Percentiles rank a stretch among this genome's conserved stretches.
phyloP scores from a whole-genome alignment of 2,888 invertebrate species.

The Plutella xylostella region DNA sequence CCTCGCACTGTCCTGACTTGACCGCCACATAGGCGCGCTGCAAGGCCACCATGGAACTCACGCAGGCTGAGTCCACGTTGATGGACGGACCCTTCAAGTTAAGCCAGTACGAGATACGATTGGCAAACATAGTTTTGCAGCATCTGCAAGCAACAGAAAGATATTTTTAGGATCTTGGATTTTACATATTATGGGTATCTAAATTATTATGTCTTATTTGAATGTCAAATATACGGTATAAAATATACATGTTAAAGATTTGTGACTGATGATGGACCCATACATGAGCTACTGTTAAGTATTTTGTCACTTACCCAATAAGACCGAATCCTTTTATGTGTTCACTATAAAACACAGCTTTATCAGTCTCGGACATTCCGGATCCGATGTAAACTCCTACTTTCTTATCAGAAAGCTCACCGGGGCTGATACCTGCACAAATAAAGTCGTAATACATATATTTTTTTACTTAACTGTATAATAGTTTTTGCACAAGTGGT shows the following conservation, averaged over 20 bases:
- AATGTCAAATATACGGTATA: too few species aligned
- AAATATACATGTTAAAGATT: too few species aligned
- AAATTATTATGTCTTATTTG: too few species aligned
- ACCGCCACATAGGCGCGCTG: conserved; percentile 40
- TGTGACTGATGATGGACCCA: too few species aligned
- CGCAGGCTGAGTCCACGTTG: conserved; percentile 38
- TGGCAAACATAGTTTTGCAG: conserved; percentile 45
- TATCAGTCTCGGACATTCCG: conserved; percentile 72
- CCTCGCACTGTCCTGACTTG: conserved; percentile 38
- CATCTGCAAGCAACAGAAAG: conserved; percentile 35
- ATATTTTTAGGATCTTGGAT: too few species aligned
- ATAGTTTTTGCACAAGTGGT: too few species aligned
- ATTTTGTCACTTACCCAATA: conserved; percentile 40
- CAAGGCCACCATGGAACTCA: conserved; percentile 36
- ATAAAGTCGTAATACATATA: too few species aligned
- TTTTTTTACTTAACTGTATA: too few species aligned
- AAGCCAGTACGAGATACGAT: conserved; percentile 51
- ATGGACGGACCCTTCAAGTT: conserved; percentile 48
- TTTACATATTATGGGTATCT: too few species aligned
- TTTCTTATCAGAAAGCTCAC: conserved; percentile 59
- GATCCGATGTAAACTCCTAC: conserved; percentile 54
- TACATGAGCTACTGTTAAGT: too few species aligned
- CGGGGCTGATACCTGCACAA: conserved; percentile 68
- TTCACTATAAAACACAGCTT: conserved; percentile 46
- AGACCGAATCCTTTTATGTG: conserved; percentile 32